A percentile compares a stretch with the other conserved stretches of the same genome.
phyloP scores from a whole-genome alignment of 2,797 vertebrate genomes.

The Lithobates pipiens region DNA sequence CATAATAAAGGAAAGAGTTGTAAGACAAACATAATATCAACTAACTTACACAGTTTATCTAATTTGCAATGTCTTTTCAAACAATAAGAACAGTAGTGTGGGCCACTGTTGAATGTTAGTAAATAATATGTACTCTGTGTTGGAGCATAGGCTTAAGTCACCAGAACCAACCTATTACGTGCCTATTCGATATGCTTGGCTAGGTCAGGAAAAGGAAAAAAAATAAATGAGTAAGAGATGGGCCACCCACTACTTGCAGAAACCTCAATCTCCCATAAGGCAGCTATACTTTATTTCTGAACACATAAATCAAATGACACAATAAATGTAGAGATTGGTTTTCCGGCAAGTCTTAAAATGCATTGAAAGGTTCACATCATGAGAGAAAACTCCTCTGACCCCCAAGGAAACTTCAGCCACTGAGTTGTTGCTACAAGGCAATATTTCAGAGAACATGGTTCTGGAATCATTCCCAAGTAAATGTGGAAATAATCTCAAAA shows the following conservation, averaged over 20 bases:
- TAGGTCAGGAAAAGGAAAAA: background rate
- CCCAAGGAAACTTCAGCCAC: constrained; percentile 24
- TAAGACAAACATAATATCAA: background rate
- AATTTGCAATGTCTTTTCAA: background rate
- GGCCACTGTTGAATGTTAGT: background rate
- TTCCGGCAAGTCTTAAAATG: constrained; percentile 15
- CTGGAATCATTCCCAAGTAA: constrained; percentile 26
- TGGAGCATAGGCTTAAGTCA: background rate
- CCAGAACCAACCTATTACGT: constrained; percentile 20
- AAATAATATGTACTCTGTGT: constrained; percentile 1
- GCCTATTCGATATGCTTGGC: constrained; percentile 20
- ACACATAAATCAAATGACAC: constrained; percentile 28
- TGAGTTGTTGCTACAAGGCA: constrained; percentile 23
- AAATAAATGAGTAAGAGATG: constrained; percentile 1
- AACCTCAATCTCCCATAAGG: constrained; percentile 9
- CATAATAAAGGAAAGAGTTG: background rate
- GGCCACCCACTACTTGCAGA: constrained; percentile 11
- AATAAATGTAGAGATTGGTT: constrained; percentile 33
- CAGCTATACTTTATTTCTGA: constrained; percentile 11
- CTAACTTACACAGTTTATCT: background rate
- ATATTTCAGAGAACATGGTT: constrained; percentile 28
- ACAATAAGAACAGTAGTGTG: background rate
- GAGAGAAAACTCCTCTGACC: constrained; percentile 17
- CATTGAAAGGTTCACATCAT: constrained; percentile 16
- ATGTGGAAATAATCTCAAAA: constrained; percentile 32